Base-by-base conservation (phyloP, 2,797 vertebrate genomes). In the Pelobates cultripes region DNA sequence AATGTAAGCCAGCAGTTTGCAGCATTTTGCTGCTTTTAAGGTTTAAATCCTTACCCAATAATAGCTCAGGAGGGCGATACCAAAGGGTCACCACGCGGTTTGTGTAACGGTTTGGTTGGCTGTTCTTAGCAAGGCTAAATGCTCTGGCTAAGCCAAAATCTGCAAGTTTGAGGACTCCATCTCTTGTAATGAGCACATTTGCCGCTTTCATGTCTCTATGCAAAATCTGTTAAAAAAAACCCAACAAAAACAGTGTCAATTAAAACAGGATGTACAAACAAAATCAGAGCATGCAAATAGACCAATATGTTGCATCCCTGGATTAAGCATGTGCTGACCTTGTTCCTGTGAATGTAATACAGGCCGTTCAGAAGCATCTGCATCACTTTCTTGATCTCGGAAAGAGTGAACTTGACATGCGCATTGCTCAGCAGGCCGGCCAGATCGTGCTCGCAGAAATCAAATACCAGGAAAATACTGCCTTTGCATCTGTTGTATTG, bases 321-420 rank as follows among this genome's bases (percentile, higher is more conserved):
- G 28, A 28, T 28, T 28, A 28, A 2, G 28, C 28, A 28, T 57
- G 13, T 12, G 61, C 43, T 83, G 84, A 98, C 98, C 97, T 99
- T 99, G 91, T 99, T 99, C 85, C 97, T 94, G 90, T 99, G 98
- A 88, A 99, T 99, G 89, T 99, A 99, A 91, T 99, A 99, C 45
- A 99, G 93, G 9, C 98, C 98, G 0, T 99, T 99, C 71, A 99
- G 91, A 12, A 99, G 89, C 97, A 99, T 99, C 88, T 99, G 98
- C 97, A 99, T 99, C 55, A 99, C 97, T 83, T 97, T 98, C 91
- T 99, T 99, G 88, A 99, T 99, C 92, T 99, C 97, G 0, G 98
- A 94, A 76, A 99, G 90, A 0, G 97, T 99, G 91, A 99, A 99
- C 89, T 99, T 99, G 1, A 99, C 98, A 0, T 98, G 96, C n/a